Conservation (phyloP, 2,113 vertebrate species). For the Peromyscus maniculatus region DNA sequence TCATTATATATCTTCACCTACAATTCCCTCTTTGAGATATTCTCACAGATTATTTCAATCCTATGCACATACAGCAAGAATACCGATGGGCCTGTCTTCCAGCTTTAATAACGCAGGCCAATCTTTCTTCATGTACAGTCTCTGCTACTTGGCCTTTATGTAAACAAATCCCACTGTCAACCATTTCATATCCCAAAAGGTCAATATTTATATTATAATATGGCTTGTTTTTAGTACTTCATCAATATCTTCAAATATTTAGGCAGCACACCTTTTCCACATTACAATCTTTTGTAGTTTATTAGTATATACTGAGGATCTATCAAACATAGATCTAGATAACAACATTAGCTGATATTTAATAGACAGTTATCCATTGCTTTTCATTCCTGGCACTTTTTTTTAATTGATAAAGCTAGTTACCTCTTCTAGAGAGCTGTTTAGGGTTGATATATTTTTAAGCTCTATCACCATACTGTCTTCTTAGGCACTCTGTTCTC, state of each 20-base stretch:
- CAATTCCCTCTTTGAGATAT: neutral
- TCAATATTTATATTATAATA: neutral
- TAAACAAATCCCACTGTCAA: neutral
- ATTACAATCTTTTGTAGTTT: constrained; percentile 4
- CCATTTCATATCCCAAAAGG: neutral
- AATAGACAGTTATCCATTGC: neutral
- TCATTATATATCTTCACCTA: neutral
- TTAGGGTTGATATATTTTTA: neutral
- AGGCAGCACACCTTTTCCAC: neutral
- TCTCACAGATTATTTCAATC: constrained; percentile 15
- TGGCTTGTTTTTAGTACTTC: neutral
- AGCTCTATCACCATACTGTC: neutral
- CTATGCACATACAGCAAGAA: neutral
- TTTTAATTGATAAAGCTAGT: neutral
- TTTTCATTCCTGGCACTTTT: neutral
- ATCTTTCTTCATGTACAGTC: neutral
- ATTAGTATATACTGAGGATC: neutral
- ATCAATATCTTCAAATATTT: constrained; percentile 9
- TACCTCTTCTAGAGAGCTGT: neutral
- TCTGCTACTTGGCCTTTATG: neutral
- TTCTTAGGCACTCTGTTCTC: neutral
- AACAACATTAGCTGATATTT: neutral
- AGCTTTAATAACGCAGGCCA: neutral
- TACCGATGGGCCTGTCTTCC: neutral
- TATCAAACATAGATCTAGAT: neutral